Conservation (phyloP, 2,113 vertebrate genomes). For the Phylloscopus whistleri region DNA sequence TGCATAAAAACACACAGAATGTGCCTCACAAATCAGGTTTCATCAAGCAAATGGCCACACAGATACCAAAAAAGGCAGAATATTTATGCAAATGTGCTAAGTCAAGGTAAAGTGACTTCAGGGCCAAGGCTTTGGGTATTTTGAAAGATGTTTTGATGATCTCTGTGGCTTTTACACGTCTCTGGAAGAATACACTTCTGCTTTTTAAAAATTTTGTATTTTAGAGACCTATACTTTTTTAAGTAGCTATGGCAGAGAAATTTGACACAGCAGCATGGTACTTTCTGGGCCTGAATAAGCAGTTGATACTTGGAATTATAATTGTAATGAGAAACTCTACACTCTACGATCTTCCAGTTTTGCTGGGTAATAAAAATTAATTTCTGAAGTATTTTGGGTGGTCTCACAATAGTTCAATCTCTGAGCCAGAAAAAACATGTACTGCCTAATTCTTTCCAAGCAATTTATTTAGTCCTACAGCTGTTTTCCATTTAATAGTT, state of each 20-base stretch:
- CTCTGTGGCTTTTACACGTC: not conserved
- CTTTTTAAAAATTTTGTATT: not conserved
- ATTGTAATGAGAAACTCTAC: not conserved
- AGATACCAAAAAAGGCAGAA: not conserved
- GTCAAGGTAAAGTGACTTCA: not conserved
- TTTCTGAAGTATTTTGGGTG: conserved; percentile 1
- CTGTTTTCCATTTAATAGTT: conserved; percentile 6
- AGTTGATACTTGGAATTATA: not conserved
- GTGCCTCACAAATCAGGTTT: not conserved
- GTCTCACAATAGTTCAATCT: not conserved
- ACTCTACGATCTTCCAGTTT: not conserved
- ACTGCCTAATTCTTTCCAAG: not conserved
- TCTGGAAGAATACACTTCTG: not conserved
- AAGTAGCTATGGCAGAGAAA: not conserved
- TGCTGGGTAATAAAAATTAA: not conserved
- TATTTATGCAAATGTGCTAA: not conserved
- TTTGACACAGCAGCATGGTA: not conserved
- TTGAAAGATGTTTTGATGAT: not conserved
- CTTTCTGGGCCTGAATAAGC: not conserved
- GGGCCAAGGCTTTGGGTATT: not conserved
- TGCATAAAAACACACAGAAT: not conserved
- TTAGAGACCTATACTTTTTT: not conserved
- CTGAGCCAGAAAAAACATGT: not conserved
- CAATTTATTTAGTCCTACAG: not conserved
- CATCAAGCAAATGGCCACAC: not conserved